Evolutionary conservation across 2,888 invertebrate genomes (phyloP), one percentile per base, ranked within the genome.

Genomic region (Chloromyia formosa): DNA sequence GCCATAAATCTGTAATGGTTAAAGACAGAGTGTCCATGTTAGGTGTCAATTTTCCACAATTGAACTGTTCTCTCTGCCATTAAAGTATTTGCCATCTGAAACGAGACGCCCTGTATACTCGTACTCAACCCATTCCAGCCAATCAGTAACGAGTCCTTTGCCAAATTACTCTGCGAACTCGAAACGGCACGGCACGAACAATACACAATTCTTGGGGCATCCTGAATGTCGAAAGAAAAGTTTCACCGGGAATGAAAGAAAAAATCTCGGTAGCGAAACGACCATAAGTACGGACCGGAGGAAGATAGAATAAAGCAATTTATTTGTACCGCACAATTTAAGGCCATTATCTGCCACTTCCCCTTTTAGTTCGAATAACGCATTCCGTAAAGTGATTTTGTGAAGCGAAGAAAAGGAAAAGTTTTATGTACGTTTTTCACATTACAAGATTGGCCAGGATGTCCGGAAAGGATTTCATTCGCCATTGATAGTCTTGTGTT

Each of bases 311-410:
- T 71, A 76, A 75, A 76, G 69, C 75, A 77, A 78, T 78, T 77
- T 76, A 77, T 77, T 77, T 77, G 77, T 77, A 76, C 76, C 77
- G 77, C 77, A 76, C 77, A 77, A 77, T 77, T 77, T 76, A 77
- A 77, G 77, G 69, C 77, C 77, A 77, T 77, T 77, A 77, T 74
- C 75, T 74, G 27, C 66, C 71, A 72, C 74, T 73, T 71, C 73
- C 74, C 73, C 54, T 62, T 54, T 62, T 74, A 62, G 73, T 62
- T n/a, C 73, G 73, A 74, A 62, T 74, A 74, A 74, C 64, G 64
- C 64, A 62, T 64, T 54, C 62, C 45, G 62, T 74, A 74, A 74
- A 74, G 73, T 74, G 73, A 74, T 74, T 74, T 74, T 56, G 62
- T 60, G 56, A 64, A 74, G 54, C 64, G 27, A 35, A 53, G 73